phyloP scores from a whole-genome alignment of 1,140 invertebrate species.

The Bicyclus anynana region DNA sequence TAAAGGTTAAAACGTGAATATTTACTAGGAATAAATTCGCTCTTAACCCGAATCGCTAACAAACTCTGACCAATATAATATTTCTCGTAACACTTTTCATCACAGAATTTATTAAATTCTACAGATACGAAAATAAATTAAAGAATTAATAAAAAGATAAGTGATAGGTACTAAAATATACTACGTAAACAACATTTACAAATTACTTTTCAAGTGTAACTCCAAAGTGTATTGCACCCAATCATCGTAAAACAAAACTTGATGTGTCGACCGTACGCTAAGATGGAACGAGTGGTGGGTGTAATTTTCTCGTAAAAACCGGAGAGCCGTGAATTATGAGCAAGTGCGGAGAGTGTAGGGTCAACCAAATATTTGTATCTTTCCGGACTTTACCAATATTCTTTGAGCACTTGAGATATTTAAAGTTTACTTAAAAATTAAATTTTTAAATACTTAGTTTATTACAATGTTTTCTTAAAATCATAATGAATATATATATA shows the following conservation, averaged over 20 bases:
- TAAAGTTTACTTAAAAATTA: too few relatives aligned
- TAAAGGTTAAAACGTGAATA: slow-evolving; percentile 30
- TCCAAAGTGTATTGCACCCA: neutral
- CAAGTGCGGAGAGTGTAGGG: slow-evolving; percentile 10
- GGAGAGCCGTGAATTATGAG: slow-evolving; percentile 38
- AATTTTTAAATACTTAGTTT: too few relatives aligned
- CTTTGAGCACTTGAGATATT: neutral
- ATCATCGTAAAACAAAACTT: slow-evolving; percentile 1
- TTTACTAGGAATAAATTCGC: slow-evolving; percentile 12
- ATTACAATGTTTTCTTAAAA: too few relatives aligned
- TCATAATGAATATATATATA: too few relatives aligned
- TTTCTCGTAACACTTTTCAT: too few relatives aligned
- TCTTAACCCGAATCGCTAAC: slow-evolving; percentile 9
- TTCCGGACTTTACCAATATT: neutral
- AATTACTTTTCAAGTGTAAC: slow-evolving; percentile 2
- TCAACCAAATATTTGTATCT: neutral
- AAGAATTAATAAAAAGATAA: too few relatives aligned
- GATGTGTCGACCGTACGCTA: slow-evolving; percentile 1
- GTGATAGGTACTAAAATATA: too few relatives aligned
- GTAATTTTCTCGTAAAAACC: slow-evolving; percentile 39
- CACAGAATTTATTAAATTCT: too few relatives aligned
- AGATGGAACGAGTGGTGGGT: slow-evolving; percentile 30
- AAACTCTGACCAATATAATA: too few relatives aligned
- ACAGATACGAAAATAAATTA: too few relatives aligned
- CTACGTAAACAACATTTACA: neutral